Base-by-base conservation (phyloP, 2,888 invertebrate species). In the Drosophila quinaria region DNA sequence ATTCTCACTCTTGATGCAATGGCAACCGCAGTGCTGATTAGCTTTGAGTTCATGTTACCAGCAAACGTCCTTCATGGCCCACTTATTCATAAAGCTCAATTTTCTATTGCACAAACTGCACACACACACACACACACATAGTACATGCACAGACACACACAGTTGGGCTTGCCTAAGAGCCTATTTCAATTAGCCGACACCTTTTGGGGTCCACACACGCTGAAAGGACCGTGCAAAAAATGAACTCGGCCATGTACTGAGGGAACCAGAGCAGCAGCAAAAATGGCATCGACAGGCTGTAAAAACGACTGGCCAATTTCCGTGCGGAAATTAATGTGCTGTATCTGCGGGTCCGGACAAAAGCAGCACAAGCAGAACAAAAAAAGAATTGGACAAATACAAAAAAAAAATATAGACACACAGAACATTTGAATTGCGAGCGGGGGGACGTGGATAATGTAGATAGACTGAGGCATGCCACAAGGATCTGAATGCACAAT, bases 301-400 rank as follows among this genome's bases (percentile, higher is more conserved):
- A 74, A 81, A 79, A 72, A 64, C 70, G 73, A 64, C 74, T 55
- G 81, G 90, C 82, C 84, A 85, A 85, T 85, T 89, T 85, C 90
- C 89, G 76, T 70, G 64, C 89, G 89, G 84, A 85, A 85, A 85
- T 85, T 87, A 89, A 87, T 87, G 90, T 85, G 74, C 86, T 81
- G 82, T 79, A 82, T 76, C 79, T 75, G 56, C 52, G 64, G 52
- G 37, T 54, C 51, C 64, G 62, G 41, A 70, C 65, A 78, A 64
- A 63, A 33, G 35, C 29, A 41, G 49, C 29, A 17, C 6, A 44
- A 19, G 60, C 33, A 37, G 13, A 17, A 29, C 15, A 51, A 37
- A 33, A 15, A 22, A 25, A 41, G 52, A 47, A 35, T 31, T 25
- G 58, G 31, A 37, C 47, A 56, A 55, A 50, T 29, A 6, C 22